Conservation (phyloP, 2,888 invertebrate genomes). For the Agapetus fuscipes region DNA sequence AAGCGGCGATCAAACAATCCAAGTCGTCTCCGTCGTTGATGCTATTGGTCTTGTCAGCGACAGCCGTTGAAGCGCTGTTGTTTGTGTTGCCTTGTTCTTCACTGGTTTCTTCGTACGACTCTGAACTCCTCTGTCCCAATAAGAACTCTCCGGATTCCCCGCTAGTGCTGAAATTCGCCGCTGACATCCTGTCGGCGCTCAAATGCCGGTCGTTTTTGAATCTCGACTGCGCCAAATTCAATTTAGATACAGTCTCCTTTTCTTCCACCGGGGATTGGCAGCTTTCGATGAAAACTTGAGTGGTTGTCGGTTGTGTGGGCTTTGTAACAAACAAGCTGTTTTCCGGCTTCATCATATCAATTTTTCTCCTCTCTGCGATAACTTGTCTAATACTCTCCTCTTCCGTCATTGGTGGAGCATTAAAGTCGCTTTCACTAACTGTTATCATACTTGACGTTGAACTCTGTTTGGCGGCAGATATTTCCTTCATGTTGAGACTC, state of each 20-base stretch:
- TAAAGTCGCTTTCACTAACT: conserved; percentile 15
- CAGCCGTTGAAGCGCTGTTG: conserved; percentile 21
- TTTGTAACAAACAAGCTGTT: conserved; percentile 5
- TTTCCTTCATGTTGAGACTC: conserved; percentile 10
- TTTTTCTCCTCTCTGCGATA: conserved; percentile 50
- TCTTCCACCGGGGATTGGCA: conserved; percentile 18
- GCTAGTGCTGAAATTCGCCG: conserved; percentile 21
- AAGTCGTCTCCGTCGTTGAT: conserved; percentile 21
- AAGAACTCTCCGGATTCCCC: conserved; percentile 21
- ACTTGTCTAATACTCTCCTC: conserved; percentile 48
- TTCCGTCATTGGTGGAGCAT: conserved; percentile 14
- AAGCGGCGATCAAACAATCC: conserved; percentile 19
- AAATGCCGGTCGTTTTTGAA: conserved; percentile 19
- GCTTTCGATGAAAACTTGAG: conserved; percentile 20
- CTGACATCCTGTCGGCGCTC: conserved; percentile 21
- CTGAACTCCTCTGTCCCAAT: conserved; percentile 19
- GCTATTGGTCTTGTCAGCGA: conserved; percentile 20
- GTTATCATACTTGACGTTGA: conserved; percentile 13
- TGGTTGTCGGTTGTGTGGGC: conserved; percentile 12
- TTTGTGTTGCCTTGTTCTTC: conserved; percentile 20
- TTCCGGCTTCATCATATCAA: conserved; percentile 34
- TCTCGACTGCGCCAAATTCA: conserved; percentile 3
- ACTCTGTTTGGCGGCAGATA: conserved; percentile 9
- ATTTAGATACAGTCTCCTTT: too few relatives aligned
- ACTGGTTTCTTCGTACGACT: conserved; percentile 21